Evolutionary conservation across 2,888 invertebrate species (phyloP), one percentile per base, ranked within the genome.

Genomic region (Prenolepis imparis): DNA sequence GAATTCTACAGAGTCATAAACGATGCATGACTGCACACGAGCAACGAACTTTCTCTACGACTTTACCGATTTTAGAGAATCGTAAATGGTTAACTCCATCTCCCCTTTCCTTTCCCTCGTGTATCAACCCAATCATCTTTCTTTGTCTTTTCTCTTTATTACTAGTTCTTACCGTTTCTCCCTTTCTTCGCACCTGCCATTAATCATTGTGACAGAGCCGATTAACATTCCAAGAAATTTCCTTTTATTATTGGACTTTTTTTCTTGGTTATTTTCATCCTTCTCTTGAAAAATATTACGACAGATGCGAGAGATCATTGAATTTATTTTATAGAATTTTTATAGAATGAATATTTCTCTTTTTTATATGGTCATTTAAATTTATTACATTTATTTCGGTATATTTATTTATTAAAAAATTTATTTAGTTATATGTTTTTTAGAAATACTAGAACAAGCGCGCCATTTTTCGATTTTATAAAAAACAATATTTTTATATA

Each of bases 1-100:
- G 24, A 55, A 77, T 77, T 66, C 39, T 67, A 15, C 12, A 41
- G 32, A 67, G 39, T 8, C 66, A 52, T 77, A 67, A 77, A 77
- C 28, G 39, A 39, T 41, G 55, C 77, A 77, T 55, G 77, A 77
- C 12, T 67, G 77, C 55, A 21, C 67, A 36, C 39, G 39, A 28
- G 55, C 18, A 12, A 6, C 18, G 21, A 11, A 68, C 12, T 52
- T 55, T n/a, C 48, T 52, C n/a, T 28, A 64, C 48, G 41, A 18
- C 11, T 41, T 57, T 67, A 15, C n/a, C 55, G 55, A 66, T 67
- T 77, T 67, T 15, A 6, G n/a, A 67, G 24, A 67, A 67, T 67
- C 12, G 39, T 52, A 66, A 24, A 66, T 64, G n/a, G 24, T n/a
- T 44, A n/a, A 32, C 32, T 18, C 28, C 3, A 3, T 28, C 3